These are phyloP conservation scores for Platyscapa corneri DNA, from an alignment of 1,140 invertebrate genomes.

Conservation along the genomic window DNA sequence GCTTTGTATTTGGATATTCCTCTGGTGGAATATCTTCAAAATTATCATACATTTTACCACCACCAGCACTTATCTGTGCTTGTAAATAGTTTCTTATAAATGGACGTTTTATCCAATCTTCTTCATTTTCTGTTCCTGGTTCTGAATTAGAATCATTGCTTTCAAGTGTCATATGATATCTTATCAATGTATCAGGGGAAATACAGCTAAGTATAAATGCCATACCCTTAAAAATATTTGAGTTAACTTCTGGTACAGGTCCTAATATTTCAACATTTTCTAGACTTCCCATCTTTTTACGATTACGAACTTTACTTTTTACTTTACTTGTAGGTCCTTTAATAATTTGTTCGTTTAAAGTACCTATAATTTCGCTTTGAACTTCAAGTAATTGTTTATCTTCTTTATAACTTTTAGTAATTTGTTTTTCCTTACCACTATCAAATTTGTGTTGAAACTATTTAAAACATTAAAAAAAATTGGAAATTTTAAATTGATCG, in stretches of 20 bases:
- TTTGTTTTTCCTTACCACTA: neutral
- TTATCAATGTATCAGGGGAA: constrained; percentile 61
- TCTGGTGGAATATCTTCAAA: constrained; percentile 76
- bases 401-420: constrained; percentile 7
- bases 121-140: constrained; percentile 71
- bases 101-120: constrained; percentile 72
- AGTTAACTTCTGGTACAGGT: constrained; percentile 73
- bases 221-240: constrained; percentile 74
- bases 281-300: constrained; percentile 64
- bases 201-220: constrained; percentile 77
- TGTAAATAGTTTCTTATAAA: constrained; percentile 77
- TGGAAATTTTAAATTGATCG: neutral
- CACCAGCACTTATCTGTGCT: constrained; percentile 75
- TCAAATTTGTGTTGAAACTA: neutral
- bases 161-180: constrained; percentile 55
- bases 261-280: constrained; percentile 72
- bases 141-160: constrained; percentile 58
- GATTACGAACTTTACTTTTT: constrained; percentile 63
- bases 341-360: constrained; percentile 58
- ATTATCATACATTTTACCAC: constrained; percentile 76
- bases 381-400: constrained; percentile 67
- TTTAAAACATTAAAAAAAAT: neutral
- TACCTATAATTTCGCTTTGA: constrained; percentile 74
- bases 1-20: constrained; percentile 74
- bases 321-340: constrained; percentile 60